Evolutionary conservation across 2,797 vertebrate species (phyloP).

Genomic region (Aphelocoma californica): DNA sequence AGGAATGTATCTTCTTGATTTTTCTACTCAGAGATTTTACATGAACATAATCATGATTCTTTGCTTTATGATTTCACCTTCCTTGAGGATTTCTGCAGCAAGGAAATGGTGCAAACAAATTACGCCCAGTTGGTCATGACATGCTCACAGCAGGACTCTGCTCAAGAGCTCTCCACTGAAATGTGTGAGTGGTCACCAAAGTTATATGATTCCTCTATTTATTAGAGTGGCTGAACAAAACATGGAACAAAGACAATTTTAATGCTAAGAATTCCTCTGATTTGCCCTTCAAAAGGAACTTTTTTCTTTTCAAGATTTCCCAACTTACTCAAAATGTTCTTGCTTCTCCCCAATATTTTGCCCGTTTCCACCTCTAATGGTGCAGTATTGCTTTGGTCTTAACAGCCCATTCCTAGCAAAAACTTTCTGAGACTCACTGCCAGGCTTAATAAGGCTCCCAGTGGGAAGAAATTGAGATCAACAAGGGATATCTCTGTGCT

Average conservation of each 20-base stretch:
- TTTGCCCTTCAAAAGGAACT: conserved; percentile 23
- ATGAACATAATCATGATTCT: not conserved
- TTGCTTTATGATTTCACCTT: not conserved
- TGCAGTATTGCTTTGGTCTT: conserved; percentile 22
- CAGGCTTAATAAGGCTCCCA: conserved; percentile 63
- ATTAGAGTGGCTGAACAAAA: conserved; percentile 2
- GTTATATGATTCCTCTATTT: not conserved
- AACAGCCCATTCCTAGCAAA: conserved; percentile 47
- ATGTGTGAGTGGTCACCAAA: not conserved
- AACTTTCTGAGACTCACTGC: conserved; percentile 41
- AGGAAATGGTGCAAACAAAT: not conserved
- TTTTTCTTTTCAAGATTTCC: conserved; percentile 18
- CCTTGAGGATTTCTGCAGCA: not conserved
- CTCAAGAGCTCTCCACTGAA: not conserved
- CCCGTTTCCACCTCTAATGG: conserved; percentile 32
- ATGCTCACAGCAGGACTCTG: not conserved
- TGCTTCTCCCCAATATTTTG: conserved; percentile 16
- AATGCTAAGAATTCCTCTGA: not conserved
- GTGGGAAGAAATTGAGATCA: conserved; percentile 58
- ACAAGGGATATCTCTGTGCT: conserved; percentile 56
- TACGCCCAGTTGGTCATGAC: not conserved
- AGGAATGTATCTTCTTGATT: not conserved
- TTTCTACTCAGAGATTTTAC: not conserved
- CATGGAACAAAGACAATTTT: not conserved
- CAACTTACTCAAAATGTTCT: conserved; percentile 2